Percentiles rank a stretch among this genome's conserved stretches.
Evolutionary conservation across 2,888 invertebrate genomes (phyloP).

Genomic region (Idaea straminata): DNA sequence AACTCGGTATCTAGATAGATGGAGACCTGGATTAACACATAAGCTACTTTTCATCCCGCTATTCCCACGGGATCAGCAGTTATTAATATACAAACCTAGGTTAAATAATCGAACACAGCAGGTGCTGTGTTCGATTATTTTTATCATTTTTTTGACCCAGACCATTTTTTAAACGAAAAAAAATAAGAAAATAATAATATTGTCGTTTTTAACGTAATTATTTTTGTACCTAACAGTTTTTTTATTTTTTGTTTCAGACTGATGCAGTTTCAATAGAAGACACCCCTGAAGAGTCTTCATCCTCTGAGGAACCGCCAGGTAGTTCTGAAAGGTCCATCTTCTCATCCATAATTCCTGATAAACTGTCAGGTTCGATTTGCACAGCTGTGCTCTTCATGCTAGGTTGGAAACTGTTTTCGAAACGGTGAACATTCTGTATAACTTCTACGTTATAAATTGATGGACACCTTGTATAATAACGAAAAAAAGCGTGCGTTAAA

Average conservation of each 20-base stretch:
- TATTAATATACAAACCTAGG: too few relatives aligned
- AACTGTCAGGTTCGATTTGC: conserved; percentile 79
- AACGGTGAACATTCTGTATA: conserved; percentile 68
- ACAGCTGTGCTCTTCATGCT: conserved; percentile 82
- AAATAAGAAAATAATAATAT: background rate
- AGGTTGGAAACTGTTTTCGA: conserved; percentile 81
- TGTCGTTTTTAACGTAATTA: conserved; percentile 22
- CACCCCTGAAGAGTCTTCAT: conserved; percentile 34
- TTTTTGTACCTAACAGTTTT: conserved; percentile 13
- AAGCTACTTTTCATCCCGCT: too few relatives aligned
- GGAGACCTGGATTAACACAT: too few relatives aligned
- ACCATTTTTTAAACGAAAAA: conserved; percentile 5
- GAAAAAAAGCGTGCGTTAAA: conserved; percentile 41
- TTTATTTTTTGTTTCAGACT: conserved; percentile 53
- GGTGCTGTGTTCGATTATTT: too few relatives aligned
- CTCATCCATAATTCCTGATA: conserved; percentile 79
- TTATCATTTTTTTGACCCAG: too few relatives aligned
- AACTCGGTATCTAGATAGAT: too few relatives aligned
- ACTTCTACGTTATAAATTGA: conserved; percentile 7
- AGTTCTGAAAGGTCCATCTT: conserved; percentile 69
- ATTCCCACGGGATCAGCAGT: too few relatives aligned
- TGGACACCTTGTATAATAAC: conserved; percentile 15
- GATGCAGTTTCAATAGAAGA: conserved; percentile 40
- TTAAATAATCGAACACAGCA: too few relatives aligned
- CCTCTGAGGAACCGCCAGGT: conserved; percentile 26